Conservation (phyloP, 2,113 vertebrate species). For the Xenopus tropicalis region DNA sequence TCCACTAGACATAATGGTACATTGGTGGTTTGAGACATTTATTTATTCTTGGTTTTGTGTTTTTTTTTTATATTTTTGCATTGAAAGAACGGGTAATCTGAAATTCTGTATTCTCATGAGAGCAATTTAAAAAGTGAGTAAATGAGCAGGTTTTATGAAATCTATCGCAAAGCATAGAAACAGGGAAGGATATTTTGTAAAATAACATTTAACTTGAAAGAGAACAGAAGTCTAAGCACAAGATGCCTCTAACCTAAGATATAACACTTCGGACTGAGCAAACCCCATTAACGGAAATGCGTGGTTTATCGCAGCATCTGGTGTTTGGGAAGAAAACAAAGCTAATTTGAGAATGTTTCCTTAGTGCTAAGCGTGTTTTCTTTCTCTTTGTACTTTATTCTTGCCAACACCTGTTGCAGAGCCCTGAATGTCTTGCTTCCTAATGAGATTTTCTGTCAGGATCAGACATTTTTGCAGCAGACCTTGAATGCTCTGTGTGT, state of each 20-base stretch:
- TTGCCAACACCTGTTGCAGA: slow-evolving; percentile 35
- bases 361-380: slow-evolving; percentile 7
- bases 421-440: slow-evolving; percentile 20
- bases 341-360: slow-evolving; percentile 24
- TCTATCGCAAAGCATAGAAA: background rate
- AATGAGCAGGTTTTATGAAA: slow-evolving; percentile 1
- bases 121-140: background rate
- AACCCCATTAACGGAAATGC: slow-evolving; percentile 34
- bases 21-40: too few relatives aligned
- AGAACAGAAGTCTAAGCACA: background rate
- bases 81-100: background rate
- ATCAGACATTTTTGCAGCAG: slow-evolving; percentile 17
- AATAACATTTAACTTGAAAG: slow-evolving; percentile 21
- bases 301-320: slow-evolving; percentile 28
- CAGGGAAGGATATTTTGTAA: slow-evolving; percentile 2
- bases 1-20: too few relatives aligned
- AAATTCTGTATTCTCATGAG: background rate
- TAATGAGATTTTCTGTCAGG: slow-evolving; percentile 40
- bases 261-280: slow-evolving; percentile 4
- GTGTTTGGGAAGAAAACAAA: slow-evolving; percentile 12
- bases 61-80: background rate
- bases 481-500: slow-evolving; percentile 1
- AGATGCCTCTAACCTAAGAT: slow-evolving; percentile 4
- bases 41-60: too few relatives aligned
- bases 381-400: slow-evolving; percentile 20